Percentiles rank a stretch among this genome's conserved stretches.
Evolutionary conservation across 2,113 vertebrate genomes (phyloP).

Genomic region (Condylura cristata): DNA sequence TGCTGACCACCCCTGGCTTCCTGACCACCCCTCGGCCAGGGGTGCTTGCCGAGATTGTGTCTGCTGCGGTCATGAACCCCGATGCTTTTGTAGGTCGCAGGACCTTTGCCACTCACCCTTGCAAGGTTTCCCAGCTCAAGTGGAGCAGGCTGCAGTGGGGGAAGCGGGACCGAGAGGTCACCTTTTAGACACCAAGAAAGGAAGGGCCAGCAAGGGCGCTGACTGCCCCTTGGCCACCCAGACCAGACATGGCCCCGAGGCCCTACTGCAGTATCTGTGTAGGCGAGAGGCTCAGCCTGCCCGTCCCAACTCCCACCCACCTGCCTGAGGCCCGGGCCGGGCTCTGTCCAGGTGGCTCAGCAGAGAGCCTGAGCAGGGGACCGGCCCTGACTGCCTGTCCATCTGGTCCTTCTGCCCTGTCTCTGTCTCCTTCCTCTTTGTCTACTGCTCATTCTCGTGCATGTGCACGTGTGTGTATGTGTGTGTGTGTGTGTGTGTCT

Average conservation of each 20-base stretch:
- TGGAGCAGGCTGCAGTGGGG: accelerated
- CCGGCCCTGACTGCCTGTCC: too few relatives aligned
- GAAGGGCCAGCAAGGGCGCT: background rate
- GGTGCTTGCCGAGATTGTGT: background rate
- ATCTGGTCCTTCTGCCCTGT: background rate
- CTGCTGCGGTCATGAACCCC: background rate
- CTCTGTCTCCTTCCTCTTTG: background rate
- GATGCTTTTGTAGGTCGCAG: background rate
- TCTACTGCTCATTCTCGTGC: background rate
- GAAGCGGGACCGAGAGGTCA: background rate
- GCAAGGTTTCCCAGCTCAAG: background rate
- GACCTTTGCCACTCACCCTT: background rate
- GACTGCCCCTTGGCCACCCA: background rate
- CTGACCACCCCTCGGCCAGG: background rate
- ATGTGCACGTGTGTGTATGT: background rate
- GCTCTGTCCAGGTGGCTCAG: background rate
- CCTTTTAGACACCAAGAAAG: background rate
- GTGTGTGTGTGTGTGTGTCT: background rate
- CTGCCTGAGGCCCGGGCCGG: background rate
- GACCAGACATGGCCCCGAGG: background rate
- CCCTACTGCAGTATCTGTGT: accelerated
- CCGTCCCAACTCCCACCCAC: background rate
- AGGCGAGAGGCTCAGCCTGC: background rate
- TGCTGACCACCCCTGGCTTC: too few relatives aligned
- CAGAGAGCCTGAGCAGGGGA: background rate